Evolutionary conservation across 2,888 invertebrate genomes (phyloP).

Genomic region (Euspilapteryx auroguttella): DNA sequence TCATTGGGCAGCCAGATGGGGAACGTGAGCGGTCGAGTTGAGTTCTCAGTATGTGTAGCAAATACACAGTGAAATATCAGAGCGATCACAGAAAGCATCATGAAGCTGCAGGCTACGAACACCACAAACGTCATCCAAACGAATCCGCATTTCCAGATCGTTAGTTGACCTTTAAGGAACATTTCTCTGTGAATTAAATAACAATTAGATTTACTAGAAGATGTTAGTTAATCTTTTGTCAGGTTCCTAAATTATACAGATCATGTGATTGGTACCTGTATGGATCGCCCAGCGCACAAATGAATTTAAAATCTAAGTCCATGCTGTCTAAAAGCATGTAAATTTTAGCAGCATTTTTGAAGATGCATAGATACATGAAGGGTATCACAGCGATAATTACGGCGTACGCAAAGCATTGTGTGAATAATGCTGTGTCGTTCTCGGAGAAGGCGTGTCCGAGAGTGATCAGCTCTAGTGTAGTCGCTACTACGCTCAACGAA

Average conservation of each 20-base stretch:
- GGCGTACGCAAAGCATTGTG: constrained; percentile 29
- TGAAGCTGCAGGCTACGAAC: constrained; percentile 12
- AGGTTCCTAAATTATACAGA: too few relatives aligned
- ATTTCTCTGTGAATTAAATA: constrained; percentile 17
- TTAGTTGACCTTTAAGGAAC: constrained; percentile 25
- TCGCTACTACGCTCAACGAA: constrained; percentile 10
- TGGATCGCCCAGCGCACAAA: constrained; percentile 17
- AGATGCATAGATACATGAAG: constrained; percentile 14
- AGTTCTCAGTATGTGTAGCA: constrained; percentile 20
- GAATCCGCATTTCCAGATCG: constrained; percentile 26
- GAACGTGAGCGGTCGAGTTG: constrained; percentile 22
- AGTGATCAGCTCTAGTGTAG: constrained; percentile 15
- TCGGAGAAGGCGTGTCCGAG: constrained; percentile 15
- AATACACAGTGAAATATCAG: constrained; percentile 23
- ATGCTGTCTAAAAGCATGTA: constrained; percentile 17
- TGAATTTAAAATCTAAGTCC: constrained; percentile 20
- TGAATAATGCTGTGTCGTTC: constrained; percentile 23
- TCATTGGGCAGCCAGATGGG: constrained; percentile 32
- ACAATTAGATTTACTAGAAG: constrained; percentile 2
- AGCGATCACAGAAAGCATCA: constrained; percentile 13
- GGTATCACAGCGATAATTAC: constrained; percentile 18
- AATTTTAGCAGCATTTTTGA: constrained; percentile 15
- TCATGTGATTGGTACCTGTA: too few relatives aligned
- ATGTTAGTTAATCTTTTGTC: too few relatives aligned
- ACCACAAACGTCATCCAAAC: constrained; percentile 17